Percentiles rank a stretch among this genome's conserved stretches.
Conservation (phyloP, 2,797 vertebrate species). For the Sciurus vulgaris region DNA sequence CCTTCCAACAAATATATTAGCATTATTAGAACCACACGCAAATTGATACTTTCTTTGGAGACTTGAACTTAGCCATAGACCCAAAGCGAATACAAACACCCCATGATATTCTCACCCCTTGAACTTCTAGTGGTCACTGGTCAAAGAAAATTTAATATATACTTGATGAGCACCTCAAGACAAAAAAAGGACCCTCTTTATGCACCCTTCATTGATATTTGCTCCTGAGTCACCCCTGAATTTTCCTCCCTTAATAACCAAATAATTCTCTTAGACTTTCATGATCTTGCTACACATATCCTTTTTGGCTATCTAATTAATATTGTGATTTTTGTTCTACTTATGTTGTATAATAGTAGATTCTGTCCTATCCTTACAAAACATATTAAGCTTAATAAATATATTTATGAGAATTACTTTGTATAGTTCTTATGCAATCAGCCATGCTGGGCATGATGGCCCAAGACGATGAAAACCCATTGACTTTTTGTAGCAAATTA, state of each 20-base stretch:
- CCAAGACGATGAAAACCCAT: conserved; percentile 95
- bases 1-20: conserved; percentile 53
- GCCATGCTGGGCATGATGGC: conserved; percentile 94
- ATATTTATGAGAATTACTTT: conserved; percentile 96
- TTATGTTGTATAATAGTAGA: conserved; percentile 89
- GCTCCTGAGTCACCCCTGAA: conserved; percentile 78
- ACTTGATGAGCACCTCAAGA: conserved; percentile 74
- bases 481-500: conserved; percentile 96
- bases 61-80: not conserved
- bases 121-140: not conserved
- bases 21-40: conserved; percentile 39
- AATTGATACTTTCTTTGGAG: not conserved
- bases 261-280: conserved; percentile 70
- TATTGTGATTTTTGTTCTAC: conserved; percentile 85
- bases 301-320: conserved; percentile 86
- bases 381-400: conserved; percentile 96
- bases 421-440: conserved; percentile 95
- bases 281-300: conserved; percentile 83
- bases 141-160: conserved; percentile 36
- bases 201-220: conserved; percentile 82
- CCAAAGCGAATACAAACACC: not conserved
- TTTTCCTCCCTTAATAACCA: conserved; percentile 56
- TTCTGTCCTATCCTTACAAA: conserved; percentile 90
- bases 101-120: not conserved
- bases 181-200: conserved; percentile 73